Evolutionary conservation across 2,888 invertebrate species (phyloP).

Genomic region (Drosophila buzzatii): DNA sequence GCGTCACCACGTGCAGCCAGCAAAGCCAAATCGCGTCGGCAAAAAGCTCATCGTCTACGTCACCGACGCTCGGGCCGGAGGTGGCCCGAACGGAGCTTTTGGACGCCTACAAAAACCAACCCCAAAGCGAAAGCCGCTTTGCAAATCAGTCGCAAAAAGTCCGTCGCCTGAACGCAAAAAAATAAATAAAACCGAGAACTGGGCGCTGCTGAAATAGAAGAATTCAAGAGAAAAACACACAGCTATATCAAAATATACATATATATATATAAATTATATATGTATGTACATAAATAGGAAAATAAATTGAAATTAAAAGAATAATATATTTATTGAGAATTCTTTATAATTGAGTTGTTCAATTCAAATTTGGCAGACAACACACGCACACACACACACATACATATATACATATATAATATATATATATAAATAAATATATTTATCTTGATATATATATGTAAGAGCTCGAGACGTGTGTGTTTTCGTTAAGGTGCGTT

Average conservation of each 20-base stretch:
- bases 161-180: constrained; percentile 80
- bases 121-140: constrained; percentile 75
- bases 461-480: constrained; percentile 21
- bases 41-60: constrained; percentile 54
- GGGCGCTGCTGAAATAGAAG: constrained; percentile 31
- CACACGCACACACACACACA: not conserved
- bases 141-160: constrained; percentile 83
- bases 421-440: not conserved
- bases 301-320: constrained; percentile 16
- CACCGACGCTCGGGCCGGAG: constrained; percentile 46
- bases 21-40: constrained; percentile 10
- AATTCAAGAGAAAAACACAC: constrained; percentile 14
- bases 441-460: not conserved
- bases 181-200: constrained; percentile 29
- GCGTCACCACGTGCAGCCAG: constrained; percentile 53
- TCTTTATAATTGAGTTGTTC: constrained; percentile 3
- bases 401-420: constrained; percentile 1
- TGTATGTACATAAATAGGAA: constrained; percentile 17
- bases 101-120: constrained; percentile 79
- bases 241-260: constrained; percentile 8
- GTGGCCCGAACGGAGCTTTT: constrained; percentile 66
- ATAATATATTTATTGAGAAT: constrained; percentile 11
- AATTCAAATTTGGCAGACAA: constrained; percentile 4
- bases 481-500: constrained; percentile 40
- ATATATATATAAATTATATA: constrained; percentile 5